A percentile compares a stretch with the other conserved stretches of the same genome.
phyloP scores from a whole-genome alignment of 2,113 vertebrate species.

The Leucopsar rothschildi region DNA sequence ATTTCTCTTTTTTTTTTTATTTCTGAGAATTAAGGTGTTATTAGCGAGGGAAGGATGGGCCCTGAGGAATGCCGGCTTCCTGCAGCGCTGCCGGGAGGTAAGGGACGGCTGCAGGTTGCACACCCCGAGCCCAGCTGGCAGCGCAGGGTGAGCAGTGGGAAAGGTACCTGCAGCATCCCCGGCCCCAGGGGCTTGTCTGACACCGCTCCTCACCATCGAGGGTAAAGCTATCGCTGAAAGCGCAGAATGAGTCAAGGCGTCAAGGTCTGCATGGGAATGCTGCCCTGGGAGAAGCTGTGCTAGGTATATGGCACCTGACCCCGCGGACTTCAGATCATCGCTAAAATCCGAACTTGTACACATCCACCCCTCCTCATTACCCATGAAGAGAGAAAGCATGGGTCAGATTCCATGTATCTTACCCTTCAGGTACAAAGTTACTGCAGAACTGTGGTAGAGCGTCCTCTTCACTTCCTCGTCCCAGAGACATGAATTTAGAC shows the following conservation, averaged over 20 bases:
- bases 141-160: not conserved
- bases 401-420: not conserved
- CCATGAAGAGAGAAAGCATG: not conserved
- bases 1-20: not conserved
- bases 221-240: not conserved
- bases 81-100: not conserved
- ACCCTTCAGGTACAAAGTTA: not conserved
- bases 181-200: not conserved
- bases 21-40: not conserved
- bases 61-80: not conserved
- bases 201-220: not conserved
- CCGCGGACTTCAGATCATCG: rapidly evolving
- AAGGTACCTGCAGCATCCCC: not conserved
- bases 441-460: not conserved
- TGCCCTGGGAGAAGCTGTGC: not conserved
- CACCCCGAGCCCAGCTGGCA: not conserved
- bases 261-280: not conserved
- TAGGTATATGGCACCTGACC: not conserved
- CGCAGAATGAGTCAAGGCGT: not conserved
- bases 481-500: not conserved
- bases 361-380: not conserved
- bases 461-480: not conserved
- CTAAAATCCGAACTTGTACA: not conserved
- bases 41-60: not conserved
- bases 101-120: not conserved